Percentiles rank a stretch among this genome's conserved stretches.
phyloP scores from a whole-genome alignment of 2,888 invertebrate genomes.

The Apodemia duryi region DNA sequence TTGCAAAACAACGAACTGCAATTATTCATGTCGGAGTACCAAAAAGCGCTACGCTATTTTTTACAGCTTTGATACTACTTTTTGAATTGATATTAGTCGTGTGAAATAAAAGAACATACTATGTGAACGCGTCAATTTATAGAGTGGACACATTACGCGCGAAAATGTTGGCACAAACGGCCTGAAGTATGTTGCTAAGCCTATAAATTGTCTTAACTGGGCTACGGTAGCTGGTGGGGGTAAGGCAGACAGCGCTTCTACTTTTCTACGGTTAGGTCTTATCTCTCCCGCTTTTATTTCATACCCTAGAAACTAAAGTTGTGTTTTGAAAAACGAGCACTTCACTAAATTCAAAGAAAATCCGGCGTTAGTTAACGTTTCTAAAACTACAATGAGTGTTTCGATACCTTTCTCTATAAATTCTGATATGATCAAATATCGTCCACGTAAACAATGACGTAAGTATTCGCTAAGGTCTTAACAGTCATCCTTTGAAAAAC shows the following conservation, averaged over 20 bases:
- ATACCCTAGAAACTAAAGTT: slow-evolving; percentile 29
- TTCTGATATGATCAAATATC: background rate
- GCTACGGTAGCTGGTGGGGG: slow-evolving; percentile 31
- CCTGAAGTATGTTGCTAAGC: background rate
- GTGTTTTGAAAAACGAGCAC: slow-evolving; percentile 21
- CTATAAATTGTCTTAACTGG: slow-evolving; percentile 26
- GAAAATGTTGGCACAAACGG: background rate
- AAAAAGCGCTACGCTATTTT: too few species aligned
- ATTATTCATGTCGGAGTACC: too few species aligned
- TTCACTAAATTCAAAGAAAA: background rate
- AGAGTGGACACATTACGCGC: background rate
- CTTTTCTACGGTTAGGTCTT: too few species aligned
- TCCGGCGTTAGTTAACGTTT: background rate
- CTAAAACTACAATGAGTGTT: background rate
- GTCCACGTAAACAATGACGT: background rate
- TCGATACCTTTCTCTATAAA: background rate
- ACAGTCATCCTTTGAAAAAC: slow-evolving; percentile 18
- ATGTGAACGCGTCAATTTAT: too few species aligned
- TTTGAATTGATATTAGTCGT: too few species aligned
- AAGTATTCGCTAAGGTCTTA: too few species aligned
- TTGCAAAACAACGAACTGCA: background rate
- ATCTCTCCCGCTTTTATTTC: slow-evolving; percentile 13
- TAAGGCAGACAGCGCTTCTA: too few species aligned
- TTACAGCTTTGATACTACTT: too few species aligned
- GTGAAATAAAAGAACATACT: too few species aligned